Evolutionary conservation across 2,797 vertebrate species (phyloP).

Genomic region (Cirrhinus mrigala): DNA sequence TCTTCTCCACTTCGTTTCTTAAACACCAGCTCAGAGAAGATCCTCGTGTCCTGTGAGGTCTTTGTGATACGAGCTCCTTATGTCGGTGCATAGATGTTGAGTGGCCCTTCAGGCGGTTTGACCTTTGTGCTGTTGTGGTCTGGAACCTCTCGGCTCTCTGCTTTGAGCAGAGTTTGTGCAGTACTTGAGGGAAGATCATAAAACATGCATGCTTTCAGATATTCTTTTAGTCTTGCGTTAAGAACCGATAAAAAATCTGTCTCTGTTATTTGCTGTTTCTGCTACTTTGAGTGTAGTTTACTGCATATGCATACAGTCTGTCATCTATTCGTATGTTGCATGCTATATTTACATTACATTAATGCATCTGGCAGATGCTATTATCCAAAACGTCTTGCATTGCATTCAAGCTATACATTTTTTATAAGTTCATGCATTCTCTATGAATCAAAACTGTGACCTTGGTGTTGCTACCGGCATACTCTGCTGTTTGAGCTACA

Average conservation of each 20-base stretch:
- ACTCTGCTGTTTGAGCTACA: constrained; percentile 16
- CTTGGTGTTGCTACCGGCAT: background rate
- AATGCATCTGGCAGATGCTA: constrained; percentile 9
- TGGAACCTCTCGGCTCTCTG: constrained; percentile 32
- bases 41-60: constrained; percentile 3
- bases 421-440: constrained; percentile 40
- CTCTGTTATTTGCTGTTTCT: constrained; percentile 14
- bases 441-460: constrained; percentile 21
- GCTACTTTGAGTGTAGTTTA: background rate
- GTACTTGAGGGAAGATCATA: constrained; percentile 32
- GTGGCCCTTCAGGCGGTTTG: constrained; percentile 52
- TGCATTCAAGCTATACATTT: constrained; percentile 3
- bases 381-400: constrained; percentile 16
- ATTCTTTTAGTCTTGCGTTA: constrained; percentile 16
- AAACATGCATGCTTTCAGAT: constrained; percentile 32
- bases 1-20: background rate
- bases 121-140: constrained; percentile 29
- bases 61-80: constrained; percentile 21
- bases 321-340: background rate
- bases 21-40: background rate
- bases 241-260: background rate
- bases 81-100: constrained; percentile 34
- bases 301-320: background rate
- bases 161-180: constrained; percentile 21
- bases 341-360: constrained; percentile 26